These are phyloP conservation scores for Hydrophis major DNA, from an alignment of 2,797 vertebrate species.

Conservation along the genomic window DNA sequence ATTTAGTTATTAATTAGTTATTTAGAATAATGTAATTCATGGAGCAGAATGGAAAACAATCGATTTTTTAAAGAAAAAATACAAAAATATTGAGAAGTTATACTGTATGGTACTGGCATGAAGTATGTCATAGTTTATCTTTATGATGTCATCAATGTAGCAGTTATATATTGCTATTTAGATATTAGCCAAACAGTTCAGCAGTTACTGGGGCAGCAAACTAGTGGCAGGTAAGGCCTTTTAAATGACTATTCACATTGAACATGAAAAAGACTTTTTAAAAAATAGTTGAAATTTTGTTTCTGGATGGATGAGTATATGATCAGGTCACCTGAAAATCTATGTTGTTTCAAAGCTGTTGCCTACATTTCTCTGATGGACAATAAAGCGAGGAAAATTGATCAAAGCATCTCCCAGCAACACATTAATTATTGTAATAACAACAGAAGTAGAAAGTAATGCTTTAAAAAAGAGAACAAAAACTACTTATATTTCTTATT, in stretches of 20 bases:
- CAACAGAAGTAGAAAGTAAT: neutral
- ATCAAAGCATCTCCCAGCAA: neutral
- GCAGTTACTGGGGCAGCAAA: neutral
- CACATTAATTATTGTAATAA: neutral
- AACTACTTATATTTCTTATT: neutral
- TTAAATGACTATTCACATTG: neutral
- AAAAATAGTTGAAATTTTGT: neutral
- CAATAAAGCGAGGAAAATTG: neutral
- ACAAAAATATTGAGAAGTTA: neutral
- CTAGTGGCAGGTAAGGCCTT: neutral
- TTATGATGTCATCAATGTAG: slow-evolving; percentile 13
- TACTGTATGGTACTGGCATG: neutral
- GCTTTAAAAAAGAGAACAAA: neutral
- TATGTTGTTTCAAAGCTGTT: neutral
- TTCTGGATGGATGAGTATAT: neutral
- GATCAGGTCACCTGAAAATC: neutral
- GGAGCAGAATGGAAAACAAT: neutral
- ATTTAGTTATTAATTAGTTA: too few species aligned
- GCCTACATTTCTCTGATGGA: neutral
- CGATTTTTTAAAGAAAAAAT: neutral
- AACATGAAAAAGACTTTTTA: neutral
- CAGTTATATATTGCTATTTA: neutral
- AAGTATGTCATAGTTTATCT: neutral
- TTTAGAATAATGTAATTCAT: neutral
- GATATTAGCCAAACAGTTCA: neutral